These are phyloP conservation scores for Limnephilus auricula DNA, from an alignment of 2,888 invertebrate species.

Conservation along the genomic window DNA sequence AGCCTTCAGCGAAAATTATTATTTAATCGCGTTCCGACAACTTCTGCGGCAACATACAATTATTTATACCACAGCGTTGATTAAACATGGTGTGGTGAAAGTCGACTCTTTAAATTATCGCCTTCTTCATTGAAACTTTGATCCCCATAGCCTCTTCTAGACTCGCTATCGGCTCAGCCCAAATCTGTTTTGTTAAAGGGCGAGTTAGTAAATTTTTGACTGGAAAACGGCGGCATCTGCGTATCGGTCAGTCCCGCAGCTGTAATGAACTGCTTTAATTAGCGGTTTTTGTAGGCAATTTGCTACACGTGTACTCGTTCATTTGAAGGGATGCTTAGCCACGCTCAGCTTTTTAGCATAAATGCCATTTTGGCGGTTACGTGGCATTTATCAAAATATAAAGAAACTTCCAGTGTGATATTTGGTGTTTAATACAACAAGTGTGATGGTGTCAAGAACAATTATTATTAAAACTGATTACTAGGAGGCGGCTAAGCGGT, in stretches of 20 bases:
- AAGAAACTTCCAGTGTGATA: neutral
- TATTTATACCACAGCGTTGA: neutral
- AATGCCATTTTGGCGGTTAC: neutral
- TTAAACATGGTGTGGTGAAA: neutral
- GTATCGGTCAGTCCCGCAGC: constrained; percentile 48
- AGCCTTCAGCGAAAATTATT: neutral
- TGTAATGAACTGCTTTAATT: constrained; percentile 66
- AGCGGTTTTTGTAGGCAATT: constrained; percentile 65
- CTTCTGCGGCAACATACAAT: neutral
- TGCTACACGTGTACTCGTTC: constrained; percentile 32
- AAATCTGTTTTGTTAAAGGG: constrained; percentile 27
- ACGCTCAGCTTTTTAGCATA: neutral
- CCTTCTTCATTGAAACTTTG: neutral
- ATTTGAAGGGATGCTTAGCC: neutral
- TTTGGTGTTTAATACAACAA: neutral
- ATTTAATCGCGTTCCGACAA: neutral
- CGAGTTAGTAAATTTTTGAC: constrained; percentile 60
- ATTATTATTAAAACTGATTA: neutral
- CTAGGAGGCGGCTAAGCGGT: too few relatives aligned
- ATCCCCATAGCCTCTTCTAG: neutral
- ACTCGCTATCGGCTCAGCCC: neutral
- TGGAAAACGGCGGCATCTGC: constrained; percentile 47
- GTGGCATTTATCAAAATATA: neutral
- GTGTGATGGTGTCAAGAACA: neutral
- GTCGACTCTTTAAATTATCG: neutral